Percentiles rank a stretch among this genome's conserved stretches.
These are phyloP conservation scores for Dicaeum eximium DNA, from an alignment of 2,113 vertebrate genomes.

Conservation along the genomic window DNA sequence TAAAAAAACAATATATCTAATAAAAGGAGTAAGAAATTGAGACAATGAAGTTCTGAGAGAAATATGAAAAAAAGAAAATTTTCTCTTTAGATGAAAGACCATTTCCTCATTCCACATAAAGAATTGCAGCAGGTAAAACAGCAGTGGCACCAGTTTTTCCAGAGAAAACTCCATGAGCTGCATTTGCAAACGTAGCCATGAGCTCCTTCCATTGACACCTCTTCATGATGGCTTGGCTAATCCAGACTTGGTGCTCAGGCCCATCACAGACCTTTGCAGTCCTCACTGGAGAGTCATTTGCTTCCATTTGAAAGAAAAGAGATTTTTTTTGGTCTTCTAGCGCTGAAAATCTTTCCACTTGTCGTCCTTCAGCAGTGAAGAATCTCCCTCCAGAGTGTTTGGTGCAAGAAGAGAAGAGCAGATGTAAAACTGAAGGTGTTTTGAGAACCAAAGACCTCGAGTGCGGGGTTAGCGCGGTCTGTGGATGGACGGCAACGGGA, in stretches of 20 bases:
- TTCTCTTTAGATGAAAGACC: neutral
- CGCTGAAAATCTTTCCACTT: neutral
- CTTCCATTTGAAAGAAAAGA: neutral
- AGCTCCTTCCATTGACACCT: neutral
- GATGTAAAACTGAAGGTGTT: neutral
- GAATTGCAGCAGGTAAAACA: neutral
- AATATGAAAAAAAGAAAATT: neutral
- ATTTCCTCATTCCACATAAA: neutral
- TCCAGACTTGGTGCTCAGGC: neutral
- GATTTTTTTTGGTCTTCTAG: accelerated
- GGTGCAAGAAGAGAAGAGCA: neutral
- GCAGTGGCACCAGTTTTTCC: neutral
- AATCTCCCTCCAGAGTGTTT: neutral
- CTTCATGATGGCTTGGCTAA: neutral
- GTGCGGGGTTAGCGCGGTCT: no score
- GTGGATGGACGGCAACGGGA: no score
- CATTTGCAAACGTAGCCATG: neutral
- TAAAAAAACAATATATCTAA: neutral
- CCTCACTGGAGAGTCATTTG: neutral
- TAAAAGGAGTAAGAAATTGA: neutral
- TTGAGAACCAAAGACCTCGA: neutral
- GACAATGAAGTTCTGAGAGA: neutral
- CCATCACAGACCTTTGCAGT: neutral
- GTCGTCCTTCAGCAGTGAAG: neutral
- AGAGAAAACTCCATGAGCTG: neutral